Conservation (phyloP, 2,113 vertebrate species). For the Poeciliopsis turrubarensis region DNA sequence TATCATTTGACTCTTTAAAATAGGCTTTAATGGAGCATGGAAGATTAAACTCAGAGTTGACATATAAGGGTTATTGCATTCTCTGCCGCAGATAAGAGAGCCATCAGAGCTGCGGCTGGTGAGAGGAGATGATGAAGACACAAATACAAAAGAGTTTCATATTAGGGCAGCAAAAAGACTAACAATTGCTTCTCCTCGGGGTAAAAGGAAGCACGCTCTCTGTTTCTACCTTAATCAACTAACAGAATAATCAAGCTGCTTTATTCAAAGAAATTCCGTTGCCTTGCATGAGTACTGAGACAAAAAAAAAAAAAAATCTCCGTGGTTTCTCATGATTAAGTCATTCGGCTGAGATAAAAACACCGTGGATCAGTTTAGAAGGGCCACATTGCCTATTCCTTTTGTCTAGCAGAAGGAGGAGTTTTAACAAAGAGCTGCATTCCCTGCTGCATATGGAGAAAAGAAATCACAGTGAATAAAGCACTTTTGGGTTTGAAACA, state of each 20-base stretch:
- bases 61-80: constrained; percentile 7
- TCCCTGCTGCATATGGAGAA: constrained; percentile 47
- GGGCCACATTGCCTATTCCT: constrained; percentile 57
- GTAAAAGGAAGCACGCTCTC: constrained; percentile 24
- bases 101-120: constrained; percentile 16
- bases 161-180: constrained; percentile 18
- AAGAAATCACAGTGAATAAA: constrained; percentile 54
- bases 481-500: constrained; percentile 43
- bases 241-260: constrained; percentile 34
- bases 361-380: constrained; percentile 40
- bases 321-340: constrained; percentile 63
- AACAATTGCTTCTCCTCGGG: constrained; percentile 16
- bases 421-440: constrained; percentile 53
- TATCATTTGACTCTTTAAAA: constrained; percentile 25
- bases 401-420: constrained; percentile 65
- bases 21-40: constrained; percentile 2
- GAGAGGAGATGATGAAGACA: constrained; percentile 12
- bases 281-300: constrained; percentile 15
- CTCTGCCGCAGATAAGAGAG: constrained; percentile 16
- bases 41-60: constrained; percentile 7
- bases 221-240: constrained; percentile 21
- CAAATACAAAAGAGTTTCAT: constrained; percentile 12
- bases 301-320: background rate
- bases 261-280: constrained; percentile 34
- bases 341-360: constrained; percentile 52